These are phyloP conservation scores for Addax nasomaculatus DNA, from an alignment of 2,113 vertebrate genomes.

Conservation along the genomic window DNA sequence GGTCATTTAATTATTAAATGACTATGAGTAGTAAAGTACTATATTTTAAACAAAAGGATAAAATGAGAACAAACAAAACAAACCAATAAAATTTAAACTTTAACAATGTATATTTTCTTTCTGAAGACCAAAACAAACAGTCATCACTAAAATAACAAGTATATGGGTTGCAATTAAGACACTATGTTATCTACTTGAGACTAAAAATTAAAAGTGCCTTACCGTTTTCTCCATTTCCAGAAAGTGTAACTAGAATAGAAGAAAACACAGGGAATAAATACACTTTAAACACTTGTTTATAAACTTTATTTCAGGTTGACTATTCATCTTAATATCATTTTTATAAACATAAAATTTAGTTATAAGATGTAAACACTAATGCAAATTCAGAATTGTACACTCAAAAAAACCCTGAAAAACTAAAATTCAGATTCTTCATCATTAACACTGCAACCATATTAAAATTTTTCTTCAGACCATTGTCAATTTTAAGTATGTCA, in stretches of 20 bases:
- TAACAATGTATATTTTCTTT: background rate
- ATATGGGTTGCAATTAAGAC: background rate
- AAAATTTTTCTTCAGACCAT: background rate
- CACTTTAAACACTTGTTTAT: background rate
- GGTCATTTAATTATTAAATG: background rate
- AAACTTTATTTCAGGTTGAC: conserved; percentile 30
- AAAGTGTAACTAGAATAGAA: conserved; percentile 74
- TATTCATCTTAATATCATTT: conserved; percentile 24
- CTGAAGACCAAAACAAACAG: conserved; percentile 6
- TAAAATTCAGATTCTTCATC: background rate
- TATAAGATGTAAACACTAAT: background rate
- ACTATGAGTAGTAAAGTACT: background rate
- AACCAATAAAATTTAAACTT: background rate
- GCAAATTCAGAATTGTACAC: background rate
- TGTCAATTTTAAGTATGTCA: background rate
- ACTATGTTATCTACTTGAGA: conserved; percentile 6
- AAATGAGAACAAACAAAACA: background rate
- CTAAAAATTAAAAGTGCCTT: conserved; percentile 46
- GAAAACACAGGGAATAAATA: conserved; percentile 39
- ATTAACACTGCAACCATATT: background rate
- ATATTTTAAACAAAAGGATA: conserved; percentile 18
- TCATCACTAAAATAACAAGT: conserved; percentile 33
- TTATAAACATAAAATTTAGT: conserved; percentile 21
- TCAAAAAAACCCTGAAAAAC: background rate
- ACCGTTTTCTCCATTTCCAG: conserved; percentile 69